phyloP scores from a whole-genome alignment of 2,797 vertebrate genomes.

The Sebastes vulpes region DNA sequence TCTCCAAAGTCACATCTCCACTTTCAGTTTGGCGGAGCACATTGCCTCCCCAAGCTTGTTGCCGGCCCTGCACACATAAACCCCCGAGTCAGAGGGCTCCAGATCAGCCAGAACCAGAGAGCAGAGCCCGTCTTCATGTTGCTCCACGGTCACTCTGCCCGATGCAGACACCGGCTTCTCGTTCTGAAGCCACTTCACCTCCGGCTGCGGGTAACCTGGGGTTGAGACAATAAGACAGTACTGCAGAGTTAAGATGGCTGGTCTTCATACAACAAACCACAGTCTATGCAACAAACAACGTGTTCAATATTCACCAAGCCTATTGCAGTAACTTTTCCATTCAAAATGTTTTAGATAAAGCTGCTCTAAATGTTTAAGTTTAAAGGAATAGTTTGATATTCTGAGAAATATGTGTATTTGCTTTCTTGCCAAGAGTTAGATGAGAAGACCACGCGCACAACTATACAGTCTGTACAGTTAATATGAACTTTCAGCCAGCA shows the following conservation, averaged over 20 bases:
- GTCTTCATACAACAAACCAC: not conserved
- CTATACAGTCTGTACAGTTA: accelerated
- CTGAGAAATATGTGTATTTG: too few relatives aligned
- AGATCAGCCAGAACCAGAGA: slow-evolving; percentile 77
- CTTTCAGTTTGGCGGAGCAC: slow-evolving; percentile 71
- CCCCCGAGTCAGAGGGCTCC: slow-evolving; percentile 79
- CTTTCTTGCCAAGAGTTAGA: too few relatives aligned
- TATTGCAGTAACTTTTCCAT: too few relatives aligned
- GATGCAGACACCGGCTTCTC: slow-evolving; percentile 67
- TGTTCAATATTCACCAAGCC: not conserved
- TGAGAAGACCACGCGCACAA: too few relatives aligned
- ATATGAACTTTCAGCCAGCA: too few relatives aligned
- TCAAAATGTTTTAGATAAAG: not conserved
- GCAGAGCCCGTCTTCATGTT: slow-evolving; percentile 79
- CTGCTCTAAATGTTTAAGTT: not conserved
- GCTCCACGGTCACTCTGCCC: slow-evolving; percentile 57
- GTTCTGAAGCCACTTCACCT: slow-evolving; percentile 84
- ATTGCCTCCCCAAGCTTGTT: slow-evolving; percentile 73
- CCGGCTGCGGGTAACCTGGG: slow-evolving; percentile 85
- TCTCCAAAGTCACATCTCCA: slow-evolving; percentile 36
- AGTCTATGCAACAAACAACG: not conserved
- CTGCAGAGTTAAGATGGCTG: not conserved
- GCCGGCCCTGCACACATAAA: slow-evolving; percentile 82
- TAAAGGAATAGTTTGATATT: not conserved
- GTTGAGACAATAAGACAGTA: not conserved